phyloP scores from a whole-genome alignment of 2,888 invertebrate genomes.

The Germaria angustata region DNA sequence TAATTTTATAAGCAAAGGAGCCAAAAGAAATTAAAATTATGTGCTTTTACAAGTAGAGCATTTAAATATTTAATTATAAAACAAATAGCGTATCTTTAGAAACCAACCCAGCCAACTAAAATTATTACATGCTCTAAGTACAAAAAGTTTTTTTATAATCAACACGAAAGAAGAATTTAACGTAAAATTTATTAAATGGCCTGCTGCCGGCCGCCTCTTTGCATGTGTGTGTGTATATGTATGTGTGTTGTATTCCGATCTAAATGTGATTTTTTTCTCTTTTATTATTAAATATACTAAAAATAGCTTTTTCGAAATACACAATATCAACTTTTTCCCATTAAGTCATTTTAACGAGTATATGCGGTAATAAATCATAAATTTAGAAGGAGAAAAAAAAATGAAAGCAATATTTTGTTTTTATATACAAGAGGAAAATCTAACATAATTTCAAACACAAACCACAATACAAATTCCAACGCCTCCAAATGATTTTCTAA shows the following conservation, averaged over 20 bases:
- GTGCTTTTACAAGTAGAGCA: conserved; percentile 25
- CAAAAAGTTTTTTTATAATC: neutral
- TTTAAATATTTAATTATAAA: conserved; percentile 34
- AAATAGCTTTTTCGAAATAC: conserved; percentile 17
- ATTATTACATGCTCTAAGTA: conserved; percentile 22
- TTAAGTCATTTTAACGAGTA: conserved; percentile 47
- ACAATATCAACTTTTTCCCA: conserved; percentile 32
- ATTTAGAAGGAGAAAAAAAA: conserved; percentile 11
- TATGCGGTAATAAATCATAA: conserved; percentile 59
- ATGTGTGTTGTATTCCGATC: no score
- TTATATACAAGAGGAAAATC: conserved; percentile 15
- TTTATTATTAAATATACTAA: conserved; percentile 4
- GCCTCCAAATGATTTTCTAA: conserved; percentile 19
- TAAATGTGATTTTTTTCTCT: conserved; percentile 14
- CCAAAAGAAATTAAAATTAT: conserved; percentile 10
- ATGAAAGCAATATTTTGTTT: conserved; percentile 10
- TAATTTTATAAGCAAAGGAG: neutral
- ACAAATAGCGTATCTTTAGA: conserved; percentile 33
- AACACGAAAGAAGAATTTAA: neutral
- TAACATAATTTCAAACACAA: neutral
- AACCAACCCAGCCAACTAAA: conserved; percentile 25
- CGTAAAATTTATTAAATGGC: conserved; percentile 29
- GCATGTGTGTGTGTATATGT: no score
- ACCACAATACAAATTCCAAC: conserved; percentile 2
- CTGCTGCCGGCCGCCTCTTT: conserved; percentile 21